A percentile compares a stretch with the other conserved stretches of the same genome.
phyloP scores from a whole-genome alignment of 2,797 vertebrate species.

The Myripristis murdjan region DNA sequence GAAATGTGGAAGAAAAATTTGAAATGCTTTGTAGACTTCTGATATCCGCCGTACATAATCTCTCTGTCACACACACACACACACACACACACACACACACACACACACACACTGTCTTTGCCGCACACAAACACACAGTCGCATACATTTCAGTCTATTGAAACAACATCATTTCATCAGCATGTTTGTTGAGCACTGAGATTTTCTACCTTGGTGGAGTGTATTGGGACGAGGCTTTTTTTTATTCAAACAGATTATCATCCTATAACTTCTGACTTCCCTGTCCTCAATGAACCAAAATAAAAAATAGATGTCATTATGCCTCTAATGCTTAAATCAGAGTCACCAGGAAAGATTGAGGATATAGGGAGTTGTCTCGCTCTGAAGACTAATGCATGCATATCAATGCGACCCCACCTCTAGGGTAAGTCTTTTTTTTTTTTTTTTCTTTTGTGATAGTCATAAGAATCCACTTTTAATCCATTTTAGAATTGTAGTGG shows the following conservation, averaged over 20 bases:
- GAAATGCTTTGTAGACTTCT: not conserved
- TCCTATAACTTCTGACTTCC: conserved; percentile 36
- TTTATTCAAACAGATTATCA: conserved; percentile 56
- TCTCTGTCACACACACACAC: not conserved
- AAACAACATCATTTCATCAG: conserved; percentile 1
- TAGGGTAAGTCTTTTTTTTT: conserved; percentile 47
- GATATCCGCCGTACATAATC: not conserved
- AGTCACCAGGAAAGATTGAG: conserved; percentile 23
- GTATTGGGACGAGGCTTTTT: conserved; percentile 3
- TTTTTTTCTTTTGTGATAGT: conserved; percentile 26
- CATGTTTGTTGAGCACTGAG: not conserved
- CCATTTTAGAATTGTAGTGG: conserved; percentile 41
- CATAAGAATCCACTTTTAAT: conserved; percentile 43
- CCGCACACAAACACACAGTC: not conserved
- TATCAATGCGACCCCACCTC: conserved; percentile 34
- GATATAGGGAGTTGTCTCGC: conserved; percentile 22
- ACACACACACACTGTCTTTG: no score
- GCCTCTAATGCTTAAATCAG: conserved; percentile 43
- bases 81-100: not conserved
- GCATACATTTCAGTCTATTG: conserved; percentile 21
- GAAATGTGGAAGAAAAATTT: no score
- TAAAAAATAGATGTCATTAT: conserved; percentile 67
- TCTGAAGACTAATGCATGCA: conserved; percentile 23
- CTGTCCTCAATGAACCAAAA: conserved; percentile 52
- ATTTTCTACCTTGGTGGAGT: not conserved